Evolutionary conservation across 2,113 vertebrate genomes (phyloP), one percentile per base, ranked within the genome.

Genomic region (Menidia beryllina): DNA sequence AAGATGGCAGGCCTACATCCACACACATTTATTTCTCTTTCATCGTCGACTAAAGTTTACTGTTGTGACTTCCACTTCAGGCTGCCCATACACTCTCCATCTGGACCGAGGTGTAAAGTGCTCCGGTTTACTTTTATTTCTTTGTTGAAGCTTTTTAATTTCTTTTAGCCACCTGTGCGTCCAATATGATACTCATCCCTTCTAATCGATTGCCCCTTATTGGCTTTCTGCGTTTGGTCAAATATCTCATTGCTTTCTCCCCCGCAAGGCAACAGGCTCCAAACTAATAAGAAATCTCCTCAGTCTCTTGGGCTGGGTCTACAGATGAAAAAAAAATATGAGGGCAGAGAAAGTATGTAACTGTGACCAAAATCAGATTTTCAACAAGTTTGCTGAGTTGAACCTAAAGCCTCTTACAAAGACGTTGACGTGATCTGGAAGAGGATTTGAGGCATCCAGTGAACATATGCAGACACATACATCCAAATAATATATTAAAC

Each of bases 161-260:
- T 92, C 73, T 88, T 83, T 81, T 89, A 87, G 88, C 87, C 86
- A 91, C 86, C 88, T 79, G 81, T 84, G 86, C 85, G 78, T 91
- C 86, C 88, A 91, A 92, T 92, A 93, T 90, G 88, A 76, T 84
- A 81, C 65, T 88, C 86, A 79, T 86, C 61, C 77, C 66, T 87
- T 78, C 83, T 93, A 93, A 94, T 94, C 93, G 87, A 94, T 94
- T 79, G 90, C 74, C 75, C 85, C 82, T 92, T 93, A 93, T 93
- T 94, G 91, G 85, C 89, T 93, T 90, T 91, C 87, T 81, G 59
- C 80, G 89, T 93, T 91, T 89, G 87, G 89, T 91, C 90, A 88
- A 89, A 93, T 91, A 91, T 90, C 83, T 91, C 87, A 86, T 87
- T 73, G 67, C 71, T 83, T 59, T 64, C 57, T 74, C 69, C 72